A percentile compares a stretch with the other conserved stretches of the same genome.
Evolutionary conservation across 2,888 invertebrate species (phyloP).

Genomic region (Chouioia cunea): DNA sequence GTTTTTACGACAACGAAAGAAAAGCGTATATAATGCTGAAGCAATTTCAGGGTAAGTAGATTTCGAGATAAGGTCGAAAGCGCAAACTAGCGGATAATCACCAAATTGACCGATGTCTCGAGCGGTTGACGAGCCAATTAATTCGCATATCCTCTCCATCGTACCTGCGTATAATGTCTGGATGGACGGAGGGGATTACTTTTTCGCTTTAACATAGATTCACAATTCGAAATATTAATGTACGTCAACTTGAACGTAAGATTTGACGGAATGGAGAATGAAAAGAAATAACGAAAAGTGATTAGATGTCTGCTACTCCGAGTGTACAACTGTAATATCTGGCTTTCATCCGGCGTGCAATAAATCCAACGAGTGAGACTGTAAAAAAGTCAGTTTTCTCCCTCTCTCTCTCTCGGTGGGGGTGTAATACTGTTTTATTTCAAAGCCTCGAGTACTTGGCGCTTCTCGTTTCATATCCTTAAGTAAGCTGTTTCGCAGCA

Average conservation of each 20-base stretch:
- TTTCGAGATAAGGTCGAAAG: background rate
- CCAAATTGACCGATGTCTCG: constrained; percentile 3
- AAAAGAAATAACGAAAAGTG: constrained; percentile 14
- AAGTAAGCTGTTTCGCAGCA: background rate
- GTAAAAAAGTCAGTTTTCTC: constrained; percentile 27
- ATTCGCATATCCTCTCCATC: constrained; percentile 4
- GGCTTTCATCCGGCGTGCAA: constrained; percentile 9
- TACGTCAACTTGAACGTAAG: background rate
- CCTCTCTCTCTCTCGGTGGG: background rate
- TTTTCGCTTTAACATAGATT: constrained; percentile 29
- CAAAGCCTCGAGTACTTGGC: background rate
- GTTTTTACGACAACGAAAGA: constrained; percentile 95
- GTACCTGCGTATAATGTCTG: no score
- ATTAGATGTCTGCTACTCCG: constrained; percentile 11
- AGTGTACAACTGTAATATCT: constrained; percentile 11
- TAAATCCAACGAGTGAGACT: constrained; percentile 15
- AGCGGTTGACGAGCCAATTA: constrained; percentile 27
- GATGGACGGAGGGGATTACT: no score
- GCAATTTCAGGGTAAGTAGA: constrained; percentile 84
- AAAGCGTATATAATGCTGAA: constrained; percentile 94
- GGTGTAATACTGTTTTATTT: constrained; percentile 36
- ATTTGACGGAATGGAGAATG: background rate
- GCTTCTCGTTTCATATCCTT: background rate
- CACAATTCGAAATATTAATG: constrained; percentile 15
- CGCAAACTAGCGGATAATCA: background rate